These are phyloP conservation scores for Enteromius mattozi DNA, from an alignment of 2,797 vertebrate species.

Conservation along the genomic window DNA sequence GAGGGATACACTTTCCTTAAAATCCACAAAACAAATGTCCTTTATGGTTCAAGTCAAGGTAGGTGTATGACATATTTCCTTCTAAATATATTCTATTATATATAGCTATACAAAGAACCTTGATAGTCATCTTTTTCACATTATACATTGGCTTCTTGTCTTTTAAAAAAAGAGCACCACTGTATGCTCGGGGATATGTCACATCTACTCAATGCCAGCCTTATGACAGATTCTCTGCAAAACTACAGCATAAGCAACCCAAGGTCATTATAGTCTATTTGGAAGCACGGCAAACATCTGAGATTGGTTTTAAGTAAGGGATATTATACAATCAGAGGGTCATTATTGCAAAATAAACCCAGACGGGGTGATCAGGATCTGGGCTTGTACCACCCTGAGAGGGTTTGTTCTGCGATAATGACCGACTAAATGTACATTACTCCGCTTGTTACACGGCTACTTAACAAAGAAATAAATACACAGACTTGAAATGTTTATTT, in stretches of 20 bases:
- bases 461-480: conserved; percentile 13
- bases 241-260: conserved; percentile 44
- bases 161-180: conserved; percentile 33
- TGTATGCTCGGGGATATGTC: conserved; percentile 32
- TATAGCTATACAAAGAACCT: neutral
- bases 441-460: conserved; percentile 9
- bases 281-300: neutral
- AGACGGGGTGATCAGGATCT: neutral
- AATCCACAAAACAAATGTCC: neutral
- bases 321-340: conserved; percentile 24
- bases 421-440: neutral
- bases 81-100: conserved; percentile 3
- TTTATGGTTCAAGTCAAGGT: neutral
- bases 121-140: neutral
- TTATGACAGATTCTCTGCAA: conserved; percentile 32
- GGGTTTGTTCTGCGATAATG: neutral
- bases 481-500: conserved; percentile 3
- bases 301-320: conserved; percentile 1
- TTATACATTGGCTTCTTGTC: conserved; percentile 4
- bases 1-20: neutral
- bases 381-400: neutral
- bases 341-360: conserved; percentile 12
- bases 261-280: conserved; percentile 45
- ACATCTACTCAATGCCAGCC: conserved; percentile 40
- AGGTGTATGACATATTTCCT: conserved; percentile 5